Evolutionary conservation across 1,140 invertebrate species (phyloP).

Genomic region (Branchinecta lindahli): DNA sequence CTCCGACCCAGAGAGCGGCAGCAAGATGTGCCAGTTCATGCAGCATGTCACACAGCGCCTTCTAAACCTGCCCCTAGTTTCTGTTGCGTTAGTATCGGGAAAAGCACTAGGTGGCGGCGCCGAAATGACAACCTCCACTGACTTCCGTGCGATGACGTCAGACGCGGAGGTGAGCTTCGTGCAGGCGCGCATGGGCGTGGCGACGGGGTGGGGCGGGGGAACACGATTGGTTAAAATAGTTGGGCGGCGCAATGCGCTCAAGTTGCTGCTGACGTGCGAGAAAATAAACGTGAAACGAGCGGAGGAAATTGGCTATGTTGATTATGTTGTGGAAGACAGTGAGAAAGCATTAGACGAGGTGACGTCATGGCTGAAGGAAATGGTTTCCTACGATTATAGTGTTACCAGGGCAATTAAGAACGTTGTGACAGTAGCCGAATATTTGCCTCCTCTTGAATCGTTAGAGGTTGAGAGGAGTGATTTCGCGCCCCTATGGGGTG

Average conservation of each 20-base stretch:
- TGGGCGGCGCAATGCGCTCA: constrained; percentile 33
- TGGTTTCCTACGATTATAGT: constrained; percentile 25
- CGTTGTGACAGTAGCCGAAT: constrained; percentile 27
- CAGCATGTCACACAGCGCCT: constrained; percentile 34
- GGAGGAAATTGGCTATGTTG: constrained; percentile 30
- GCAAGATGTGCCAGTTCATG: constrained; percentile 38
- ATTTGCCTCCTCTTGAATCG: constrained; percentile 23
- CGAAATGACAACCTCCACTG: constrained; percentile 40
- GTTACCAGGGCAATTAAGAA: constrained; percentile 33
- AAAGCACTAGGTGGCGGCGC: constrained; percentile 44
- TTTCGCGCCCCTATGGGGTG: constrained; percentile 37
- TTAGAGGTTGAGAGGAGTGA: constrained; percentile 31
- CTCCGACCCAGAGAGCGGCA: constrained; percentile 30
- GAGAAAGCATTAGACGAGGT: constrained; percentile 26
- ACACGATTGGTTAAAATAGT: constrained; percentile 33
- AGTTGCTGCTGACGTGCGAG: constrained; percentile 33
- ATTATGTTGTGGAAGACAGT: constrained; percentile 25
- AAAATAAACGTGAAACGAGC: constrained; percentile 31
- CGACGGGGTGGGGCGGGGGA: constrained; percentile 42
- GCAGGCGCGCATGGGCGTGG: constrained; percentile 41
- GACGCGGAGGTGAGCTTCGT: constrained; percentile 38
- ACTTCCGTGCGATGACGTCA: constrained; percentile 36
- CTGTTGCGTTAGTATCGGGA: constrained; percentile 39
- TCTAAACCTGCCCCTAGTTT: constrained; percentile 36
- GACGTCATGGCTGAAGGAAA: constrained; percentile 30